phyloP scores from a whole-genome alignment of 2,113 vertebrate species.

The Gobiocypris rarus region DNA sequence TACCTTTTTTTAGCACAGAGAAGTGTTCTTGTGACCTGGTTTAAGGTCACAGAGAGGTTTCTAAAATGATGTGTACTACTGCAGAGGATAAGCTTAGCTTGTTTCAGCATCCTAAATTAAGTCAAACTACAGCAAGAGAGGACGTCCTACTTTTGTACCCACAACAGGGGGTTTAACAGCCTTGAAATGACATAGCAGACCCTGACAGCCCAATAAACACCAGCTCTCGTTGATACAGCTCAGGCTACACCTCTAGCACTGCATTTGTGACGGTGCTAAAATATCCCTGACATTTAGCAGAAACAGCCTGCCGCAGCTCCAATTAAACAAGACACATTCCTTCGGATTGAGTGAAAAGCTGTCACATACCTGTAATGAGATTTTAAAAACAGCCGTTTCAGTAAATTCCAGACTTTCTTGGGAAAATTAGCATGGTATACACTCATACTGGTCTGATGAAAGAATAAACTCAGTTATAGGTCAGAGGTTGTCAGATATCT shows the following conservation, averaged over 20 bases:
- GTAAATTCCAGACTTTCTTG: neutral
- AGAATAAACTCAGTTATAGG: conserved; percentile 43
- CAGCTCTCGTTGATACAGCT: conserved; percentile 8
- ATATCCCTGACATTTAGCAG: conserved; percentile 49
- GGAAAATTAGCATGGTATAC: neutral
- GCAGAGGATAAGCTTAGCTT: conserved; percentile 14
- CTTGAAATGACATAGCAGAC: conserved; percentile 27
- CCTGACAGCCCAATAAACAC: conserved; percentile 16
- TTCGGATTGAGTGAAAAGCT: neutral
- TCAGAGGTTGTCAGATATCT: conserved; percentile 47
- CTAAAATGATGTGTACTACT: neutral
- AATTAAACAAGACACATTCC: conserved; percentile 40
- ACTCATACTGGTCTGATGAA: conserved; percentile 2
- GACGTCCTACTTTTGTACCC: conserved; percentile 34
- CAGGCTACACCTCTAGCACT: conserved; percentile 20
- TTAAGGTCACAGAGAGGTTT: neutral
- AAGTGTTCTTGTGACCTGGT: neutral
- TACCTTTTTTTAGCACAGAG: neutral
- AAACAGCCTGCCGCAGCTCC: conserved; percentile 31
- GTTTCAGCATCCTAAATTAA: too few species aligned
- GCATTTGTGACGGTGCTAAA: conserved; percentile 41
- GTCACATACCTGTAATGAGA: conserved; percentile 7
- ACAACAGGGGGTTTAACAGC: conserved; percentile 2
- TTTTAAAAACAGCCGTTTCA: neutral
- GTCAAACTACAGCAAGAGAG: neutral